Conservation (phyloP, 1,140 invertebrate species). For the Trachymyrmex septentrionalis region DNA sequence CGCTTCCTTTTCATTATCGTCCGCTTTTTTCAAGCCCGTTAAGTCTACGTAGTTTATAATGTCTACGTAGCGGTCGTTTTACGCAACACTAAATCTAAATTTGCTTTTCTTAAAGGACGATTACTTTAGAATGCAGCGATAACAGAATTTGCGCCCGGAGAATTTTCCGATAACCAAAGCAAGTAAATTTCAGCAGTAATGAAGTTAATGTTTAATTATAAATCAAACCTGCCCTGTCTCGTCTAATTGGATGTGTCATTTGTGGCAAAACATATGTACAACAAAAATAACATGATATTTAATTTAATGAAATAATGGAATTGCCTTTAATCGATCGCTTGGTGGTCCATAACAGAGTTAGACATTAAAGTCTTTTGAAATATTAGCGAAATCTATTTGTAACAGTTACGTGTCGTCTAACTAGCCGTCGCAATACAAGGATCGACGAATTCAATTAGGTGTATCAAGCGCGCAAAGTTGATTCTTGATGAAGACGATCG, state of each 20-base stretch:
- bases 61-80: conserved; percentile 38
- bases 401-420: background rate
- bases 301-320: background rate
- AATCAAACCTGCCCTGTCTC: background rate
- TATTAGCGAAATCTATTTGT: conserved; percentile 6
- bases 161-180: conserved; percentile 38
- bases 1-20: conserved; percentile 22
- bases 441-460: conserved; percentile 39
- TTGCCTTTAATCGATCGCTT: background rate
- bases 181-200: conserved; percentile 28
- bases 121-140: conserved; percentile 50
- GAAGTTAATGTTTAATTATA: conserved; percentile 19
- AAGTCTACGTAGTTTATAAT: conserved; percentile 25
- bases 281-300: background rate
- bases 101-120: conserved; percentile 51
- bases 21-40: conserved; percentile 16
- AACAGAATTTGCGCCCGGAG: conserved; percentile 41
- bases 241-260: background rate
- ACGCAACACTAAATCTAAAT: conserved; percentile 50
- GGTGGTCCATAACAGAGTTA: background rate
- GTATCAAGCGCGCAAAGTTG: background rate
- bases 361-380: background rate
- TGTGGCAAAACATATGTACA: background rate
- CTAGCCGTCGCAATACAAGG: background rate
- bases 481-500: background rate